phyloP scores from a whole-genome alignment of 2,888 invertebrate species.

The Fragum sueziense region DNA sequence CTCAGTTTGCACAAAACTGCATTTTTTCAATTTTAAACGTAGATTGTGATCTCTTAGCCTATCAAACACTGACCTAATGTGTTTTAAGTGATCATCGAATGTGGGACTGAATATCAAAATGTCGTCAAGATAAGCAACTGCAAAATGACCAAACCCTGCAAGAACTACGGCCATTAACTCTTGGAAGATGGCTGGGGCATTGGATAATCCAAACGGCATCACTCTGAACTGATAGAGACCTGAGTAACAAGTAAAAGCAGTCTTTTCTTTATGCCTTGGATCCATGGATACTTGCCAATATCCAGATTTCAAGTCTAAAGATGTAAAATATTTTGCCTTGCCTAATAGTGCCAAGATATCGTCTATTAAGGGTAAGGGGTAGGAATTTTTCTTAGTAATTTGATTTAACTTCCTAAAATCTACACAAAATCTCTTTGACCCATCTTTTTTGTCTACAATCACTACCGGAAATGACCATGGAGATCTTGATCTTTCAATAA shows the following conservation, averaged over 20 bases:
- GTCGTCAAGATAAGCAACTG: constrained; percentile 51
- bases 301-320: constrained; percentile 44
- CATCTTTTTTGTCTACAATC: constrained; percentile 41
- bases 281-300: constrained; percentile 50
- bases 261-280: constrained; percentile 42
- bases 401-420: constrained; percentile 36
- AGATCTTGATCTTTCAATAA: constrained; percentile 41
- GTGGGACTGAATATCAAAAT: constrained; percentile 43
- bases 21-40: constrained; percentile 36
- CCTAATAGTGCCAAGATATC: constrained; percentile 43
- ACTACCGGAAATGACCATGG: constrained; percentile 54
- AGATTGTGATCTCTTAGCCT: constrained; percentile 20
- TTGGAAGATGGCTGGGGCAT: constrained; percentile 42
- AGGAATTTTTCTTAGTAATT: constrained; percentile 36
- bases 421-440: constrained; percentile 35
- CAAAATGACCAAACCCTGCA: constrained; percentile 39
- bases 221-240: constrained; percentile 44
- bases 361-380: constrained; percentile 47
- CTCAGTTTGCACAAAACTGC: constrained; percentile 35
- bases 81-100: constrained; percentile 46
- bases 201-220: constrained; percentile 47
- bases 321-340: constrained; percentile 43
- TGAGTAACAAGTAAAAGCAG: constrained; percentile 42
- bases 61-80: constrained; percentile 31
- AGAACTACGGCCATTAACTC: constrained; percentile 45